phyloP scores from a whole-genome alignment of 2,113 vertebrate genomes.

The Lepus timidus region DNA sequence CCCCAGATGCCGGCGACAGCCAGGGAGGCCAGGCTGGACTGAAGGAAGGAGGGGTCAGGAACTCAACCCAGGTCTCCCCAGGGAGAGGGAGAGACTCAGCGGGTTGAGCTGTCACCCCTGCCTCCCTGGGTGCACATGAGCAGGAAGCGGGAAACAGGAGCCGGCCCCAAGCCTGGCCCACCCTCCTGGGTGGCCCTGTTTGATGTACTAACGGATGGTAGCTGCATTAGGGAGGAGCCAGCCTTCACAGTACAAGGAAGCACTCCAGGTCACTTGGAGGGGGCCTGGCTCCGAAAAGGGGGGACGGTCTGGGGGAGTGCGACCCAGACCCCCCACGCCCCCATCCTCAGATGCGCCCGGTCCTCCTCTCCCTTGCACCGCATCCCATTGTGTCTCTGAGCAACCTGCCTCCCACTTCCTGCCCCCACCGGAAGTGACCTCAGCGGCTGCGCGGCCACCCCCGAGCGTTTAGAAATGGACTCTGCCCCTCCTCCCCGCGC shows the following conservation, averaged over 20 bases:
- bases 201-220: neutral
- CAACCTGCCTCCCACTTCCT: slow-evolving; percentile 75
- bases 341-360: neutral
- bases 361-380: neutral
- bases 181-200: too few species aligned
- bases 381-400: slow-evolving; percentile 63
- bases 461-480: slow-evolving; percentile 6
- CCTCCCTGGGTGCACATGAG: too few species aligned
- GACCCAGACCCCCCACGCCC: neutral
- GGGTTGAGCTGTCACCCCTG: too few species aligned
- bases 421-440: slow-evolving; percentile 58
- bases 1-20: too few species aligned
- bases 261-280: neutral
- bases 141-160: too few species aligned
- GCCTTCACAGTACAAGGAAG: neutral
- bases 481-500: neutral
- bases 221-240: neutral
- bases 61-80: too few species aligned
- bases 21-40: too few species aligned
- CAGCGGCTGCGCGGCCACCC: neutral
- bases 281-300: neutral
- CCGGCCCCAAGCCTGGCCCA: too few species aligned
- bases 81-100: too few species aligned
- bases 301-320: neutral
- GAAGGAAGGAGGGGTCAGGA: too few species aligned